Evolutionary conservation across 2,888 invertebrate species (phyloP).

Genomic region (Cephus runcator): DNA sequence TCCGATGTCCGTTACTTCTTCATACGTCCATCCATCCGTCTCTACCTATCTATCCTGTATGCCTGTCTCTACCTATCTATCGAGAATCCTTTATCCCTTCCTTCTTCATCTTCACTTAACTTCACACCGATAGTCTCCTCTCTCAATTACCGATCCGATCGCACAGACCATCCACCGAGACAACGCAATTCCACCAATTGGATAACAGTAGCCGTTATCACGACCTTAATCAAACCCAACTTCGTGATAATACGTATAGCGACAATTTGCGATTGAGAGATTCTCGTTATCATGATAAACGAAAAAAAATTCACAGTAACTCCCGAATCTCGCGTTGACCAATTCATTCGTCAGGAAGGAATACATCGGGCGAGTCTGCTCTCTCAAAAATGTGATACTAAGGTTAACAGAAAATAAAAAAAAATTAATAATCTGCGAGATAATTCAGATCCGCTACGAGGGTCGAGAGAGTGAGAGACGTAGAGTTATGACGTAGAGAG

Average conservation of each 20-base stretch:
- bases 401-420: constrained; percentile 36
- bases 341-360: background rate
- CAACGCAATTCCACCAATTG: background rate
- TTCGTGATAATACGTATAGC: background rate
- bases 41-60: background rate
- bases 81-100: background rate
- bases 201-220: background rate
- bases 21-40: background rate
- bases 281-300: background rate
- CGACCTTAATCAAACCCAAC: background rate
- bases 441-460: background rate
- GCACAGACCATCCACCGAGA: background rate
- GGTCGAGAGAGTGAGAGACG: constrained; percentile 1
- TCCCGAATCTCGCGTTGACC: background rate
- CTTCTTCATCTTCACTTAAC: background rate
- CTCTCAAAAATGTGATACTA: constrained; percentile 48
- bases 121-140: background rate
- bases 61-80: background rate
- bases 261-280: background rate
- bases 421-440: background rate
- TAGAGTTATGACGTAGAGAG: background rate
- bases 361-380: constrained; percentile 47
- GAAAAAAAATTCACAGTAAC: background rate
- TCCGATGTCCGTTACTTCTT: background rate
- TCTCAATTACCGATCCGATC: background rate